Percentiles rank a stretch among this genome's conserved stretches.
phyloP scores from a whole-genome alignment of 2,113 vertebrate species.

The Cheirogaleus medius region DNA sequence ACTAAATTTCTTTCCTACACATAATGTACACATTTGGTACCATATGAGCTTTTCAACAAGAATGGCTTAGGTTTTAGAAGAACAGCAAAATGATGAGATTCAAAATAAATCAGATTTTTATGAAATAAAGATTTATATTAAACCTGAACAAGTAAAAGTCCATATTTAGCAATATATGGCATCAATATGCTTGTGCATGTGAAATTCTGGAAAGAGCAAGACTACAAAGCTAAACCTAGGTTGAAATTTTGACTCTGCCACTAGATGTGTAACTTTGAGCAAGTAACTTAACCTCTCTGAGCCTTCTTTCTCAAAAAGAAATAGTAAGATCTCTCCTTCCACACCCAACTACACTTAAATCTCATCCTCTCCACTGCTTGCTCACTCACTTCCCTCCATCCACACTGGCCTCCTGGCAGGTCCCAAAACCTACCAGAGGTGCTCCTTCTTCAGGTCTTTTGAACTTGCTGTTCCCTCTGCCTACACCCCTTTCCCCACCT shows the following conservation, averaged over 20 bases:
- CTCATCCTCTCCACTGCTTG: no score
- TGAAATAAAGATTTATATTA: neutral
- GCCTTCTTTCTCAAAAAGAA: neutral
- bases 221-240: neutral
- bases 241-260: constrained; percentile 16
- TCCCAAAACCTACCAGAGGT: no score
- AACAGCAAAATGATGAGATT: neutral
- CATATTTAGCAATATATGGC: neutral
- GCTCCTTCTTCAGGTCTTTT: no score
- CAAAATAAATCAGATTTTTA: constrained; percentile 11
- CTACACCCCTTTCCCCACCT: no score
- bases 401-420: no score
- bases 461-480: no score
- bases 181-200: neutral
- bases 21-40: neutral
- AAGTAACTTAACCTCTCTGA: neutral
- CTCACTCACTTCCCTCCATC: no score
- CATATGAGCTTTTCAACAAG: neutral
- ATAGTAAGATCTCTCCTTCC: no score
- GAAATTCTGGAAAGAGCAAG: constrained; percentile 4
- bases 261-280: neutral
- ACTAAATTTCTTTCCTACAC: neutral
- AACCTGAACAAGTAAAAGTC: neutral
- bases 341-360: no score
- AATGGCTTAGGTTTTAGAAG: constrained; percentile 37